A percentile compares a stretch with the other conserved stretches of the same genome.
Evolutionary conservation across 2,797 vertebrate species (phyloP).

Genomic region (Darevskia mixta): DNA sequence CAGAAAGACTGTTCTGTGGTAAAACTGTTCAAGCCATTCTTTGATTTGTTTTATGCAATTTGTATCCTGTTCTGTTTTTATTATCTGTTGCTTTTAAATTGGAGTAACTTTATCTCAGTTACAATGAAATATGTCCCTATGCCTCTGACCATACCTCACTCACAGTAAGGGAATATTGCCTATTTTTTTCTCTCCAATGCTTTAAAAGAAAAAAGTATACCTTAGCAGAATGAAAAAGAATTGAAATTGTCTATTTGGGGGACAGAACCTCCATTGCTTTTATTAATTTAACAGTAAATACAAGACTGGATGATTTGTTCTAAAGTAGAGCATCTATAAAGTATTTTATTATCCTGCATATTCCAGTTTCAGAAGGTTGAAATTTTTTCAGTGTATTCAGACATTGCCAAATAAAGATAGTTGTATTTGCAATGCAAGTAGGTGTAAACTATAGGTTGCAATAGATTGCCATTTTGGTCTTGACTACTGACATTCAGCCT

Average conservation of each 20-base stretch:
- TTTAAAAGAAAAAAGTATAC: neutral
- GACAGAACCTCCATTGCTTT: neutral
- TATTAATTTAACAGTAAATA: neutral
- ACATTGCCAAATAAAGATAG: neutral
- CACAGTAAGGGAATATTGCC: neutral
- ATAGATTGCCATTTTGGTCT: neutral
- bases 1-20: neutral
- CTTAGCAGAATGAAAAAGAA: neutral
- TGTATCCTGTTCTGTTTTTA: neutral
- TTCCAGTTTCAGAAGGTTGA: neutral
- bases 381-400: neutral
- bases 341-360: neutral
- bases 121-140: neutral
- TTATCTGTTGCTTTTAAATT: constrained; percentile 12
- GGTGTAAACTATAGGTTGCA: neutral
- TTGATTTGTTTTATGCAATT: neutral
- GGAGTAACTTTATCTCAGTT: neutral
- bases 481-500: neutral
- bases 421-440: neutral
- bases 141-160: neutral
- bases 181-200: neutral
- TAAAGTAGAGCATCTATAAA: neutral
- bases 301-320: neutral
- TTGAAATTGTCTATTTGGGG: neutral
- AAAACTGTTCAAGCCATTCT: constrained; percentile 13